Base-by-base conservation (phyloP, 2,888 invertebrate genomes). In the Baronia brevicornis region DNA sequence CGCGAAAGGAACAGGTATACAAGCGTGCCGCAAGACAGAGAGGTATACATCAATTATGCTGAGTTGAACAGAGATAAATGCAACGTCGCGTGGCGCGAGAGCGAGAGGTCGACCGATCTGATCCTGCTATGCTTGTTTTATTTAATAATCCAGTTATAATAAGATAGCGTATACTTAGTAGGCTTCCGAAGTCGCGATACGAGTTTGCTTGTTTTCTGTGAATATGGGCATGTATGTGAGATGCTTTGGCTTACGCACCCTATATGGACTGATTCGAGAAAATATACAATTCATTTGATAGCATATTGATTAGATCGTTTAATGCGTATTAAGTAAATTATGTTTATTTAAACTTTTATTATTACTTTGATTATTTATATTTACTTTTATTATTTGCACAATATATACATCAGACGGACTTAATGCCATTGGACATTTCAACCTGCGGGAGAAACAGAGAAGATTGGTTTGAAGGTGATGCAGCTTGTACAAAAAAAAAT, bases 21-120 rank as follows among this genome's bases (percentile, higher is more conserved):
- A 73, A 67, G 51, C 43, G 51, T 52, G 51, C 48, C 50, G 36
- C 9, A 20, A 3, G 40, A 50, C 4, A 17, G 42, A 33, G 50
- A 43, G 3, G n/a, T 5, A 4, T 0, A 33, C 48, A 52, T 2
- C 3, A 5, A 17, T 35, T 30, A 2, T 25, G 5, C 0, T 1
- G 2, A 3, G 36, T 4, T 1, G 15, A 36, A 61, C 1, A 47
- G 33, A 12, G 65, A 53, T 2, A 25, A 51, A 5, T 4, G 18
- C 39, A 51, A 2, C 35, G 74, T 67, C 74, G 74, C 74, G 74
- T 74, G 74, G 74, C 74, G 73, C 24, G 44, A 2, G 54, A 73
- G 31, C 24, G 45, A 34, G 70, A 69, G 7, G 11, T 25, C 7
- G 18, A 42, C 21, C 30, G 44, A 50, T 49, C 41, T 46, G 51